phyloP scores from a whole-genome alignment of 2,113 vertebrate genomes.

The Stomatorhinus ivindoensis region DNA sequence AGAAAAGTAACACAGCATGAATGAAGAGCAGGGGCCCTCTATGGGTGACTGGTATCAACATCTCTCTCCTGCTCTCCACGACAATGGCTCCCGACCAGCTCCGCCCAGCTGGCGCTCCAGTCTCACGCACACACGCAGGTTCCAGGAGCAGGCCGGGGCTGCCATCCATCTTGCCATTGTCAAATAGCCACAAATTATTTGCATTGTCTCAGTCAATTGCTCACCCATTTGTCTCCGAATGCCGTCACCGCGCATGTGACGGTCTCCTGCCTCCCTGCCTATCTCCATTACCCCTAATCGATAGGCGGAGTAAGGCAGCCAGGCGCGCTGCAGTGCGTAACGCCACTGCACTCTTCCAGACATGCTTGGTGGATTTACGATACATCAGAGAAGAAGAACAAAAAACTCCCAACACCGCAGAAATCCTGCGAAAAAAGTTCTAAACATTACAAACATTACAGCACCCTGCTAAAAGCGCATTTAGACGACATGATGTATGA shows the following conservation, averaged over 20 bases:
- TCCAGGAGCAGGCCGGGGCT: constrained; percentile 15
- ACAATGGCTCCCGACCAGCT: neutral
- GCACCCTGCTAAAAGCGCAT: constrained; percentile 3
- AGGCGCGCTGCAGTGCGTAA: neutral
- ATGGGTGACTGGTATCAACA: constrained; percentile 21
- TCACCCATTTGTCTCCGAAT: constrained; percentile 38
- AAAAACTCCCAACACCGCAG: constrained; percentile 19
- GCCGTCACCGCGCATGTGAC: neutral
- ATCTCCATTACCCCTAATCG: constrained; percentile 46
- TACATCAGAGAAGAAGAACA: constrained; percentile 11
- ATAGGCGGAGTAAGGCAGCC: constrained; percentile 21
- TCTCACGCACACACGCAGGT: neutral
- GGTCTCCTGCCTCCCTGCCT: constrained; percentile 14
- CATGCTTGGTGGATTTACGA: constrained; percentile 22
- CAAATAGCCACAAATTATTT: constrained; percentile 54
- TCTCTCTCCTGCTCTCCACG: neutral
- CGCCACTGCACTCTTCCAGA: constrained; percentile 16
- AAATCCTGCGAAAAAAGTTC: neutral
- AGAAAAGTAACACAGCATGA: neutral
- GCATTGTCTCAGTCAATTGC: constrained; percentile 55
- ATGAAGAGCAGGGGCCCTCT: constrained; percentile 38
- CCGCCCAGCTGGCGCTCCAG: neutral
- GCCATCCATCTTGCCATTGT: constrained; percentile 55
- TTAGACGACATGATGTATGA: neutral
- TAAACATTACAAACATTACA: neutral